These are phyloP conservation scores for Heptranchias perlo DNA, from an alignment of 2,113 vertebrate species.

Conservation along the genomic window DNA sequence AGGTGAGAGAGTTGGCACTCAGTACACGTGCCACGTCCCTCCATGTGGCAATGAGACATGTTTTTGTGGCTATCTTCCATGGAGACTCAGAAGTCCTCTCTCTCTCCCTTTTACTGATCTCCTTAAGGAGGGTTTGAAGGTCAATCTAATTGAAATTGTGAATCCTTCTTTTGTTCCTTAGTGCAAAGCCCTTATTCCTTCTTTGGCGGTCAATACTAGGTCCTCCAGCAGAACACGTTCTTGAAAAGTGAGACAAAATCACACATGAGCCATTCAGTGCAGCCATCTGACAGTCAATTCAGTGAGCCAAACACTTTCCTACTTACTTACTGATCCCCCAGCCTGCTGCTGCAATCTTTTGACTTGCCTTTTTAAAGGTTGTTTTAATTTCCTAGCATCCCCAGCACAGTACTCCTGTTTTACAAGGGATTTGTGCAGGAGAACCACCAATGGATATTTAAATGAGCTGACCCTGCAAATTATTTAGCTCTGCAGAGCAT, in stretches of 20 bases:
- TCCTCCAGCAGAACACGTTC: neutral
- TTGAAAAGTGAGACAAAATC: neutral
- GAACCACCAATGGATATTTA: neutral
- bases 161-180: neutral
- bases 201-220: neutral
- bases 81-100: too few relatives aligned
- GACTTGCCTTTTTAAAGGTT: neutral
- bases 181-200: neutral
- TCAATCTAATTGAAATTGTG: neutral
- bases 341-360: neutral
- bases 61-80: too few relatives aligned
- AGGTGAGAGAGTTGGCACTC: too few relatives aligned
- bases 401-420: neutral
- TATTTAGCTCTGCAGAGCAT: neutral
- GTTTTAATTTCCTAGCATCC: neutral
- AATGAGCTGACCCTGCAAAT: neutral
- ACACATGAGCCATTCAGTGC: neutral
- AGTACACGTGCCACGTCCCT: too few relatives aligned
- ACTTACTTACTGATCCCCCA: too few relatives aligned
- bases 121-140: neutral
- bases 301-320: neutral
- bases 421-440: neutral
- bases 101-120: neutral
- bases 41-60: too few relatives aligned
- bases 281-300: neutral